Base-by-base conservation (phyloP, 1,140 invertebrate genomes). In the Coelopa frigida region DNA sequence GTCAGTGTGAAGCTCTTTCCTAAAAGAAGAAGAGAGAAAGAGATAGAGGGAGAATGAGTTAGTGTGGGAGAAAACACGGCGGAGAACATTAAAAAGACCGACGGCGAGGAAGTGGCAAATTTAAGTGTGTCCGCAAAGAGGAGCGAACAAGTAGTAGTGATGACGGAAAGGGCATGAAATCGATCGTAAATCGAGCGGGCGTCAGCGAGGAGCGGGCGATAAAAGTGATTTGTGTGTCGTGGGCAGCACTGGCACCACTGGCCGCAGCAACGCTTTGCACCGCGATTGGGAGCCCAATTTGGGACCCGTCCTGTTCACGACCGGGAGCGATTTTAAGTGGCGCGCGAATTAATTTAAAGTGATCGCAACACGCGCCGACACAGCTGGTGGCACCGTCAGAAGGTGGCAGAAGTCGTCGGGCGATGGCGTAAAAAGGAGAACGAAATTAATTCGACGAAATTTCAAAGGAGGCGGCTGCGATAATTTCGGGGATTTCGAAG, bases 1-100 rank as follows among this genome's bases (percentile, higher is more conserved):
- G 92, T 96, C 52, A 99, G 76, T 29, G 88, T 92, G 73, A 98
- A 98, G 68, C 91, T 96, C 73, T 98, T 99, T 20, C 94, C 94
- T 97, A 78, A 46, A 66, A 59, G 21, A 21, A 3, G 79, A 79
- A 60, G 32, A 26, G 15, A 20, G 72, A 69, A 66, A 53, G n/a
- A n/a, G n/a, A n/a, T n/a, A n/a, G n/a, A n/a, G n/a, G n/a, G n/a
- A n/a, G n/a, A n/a, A n/a, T n/a, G n/a, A n/a, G n/a, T n/a, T n/a
- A n/a, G n/a, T n/a, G n/a, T n/a, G n/a, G n/a, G n/a, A n/a, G n/a
- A n/a, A n/a, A n/a, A n/a, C n/a, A n/a, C n/a, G n/a, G n/a, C n/a
- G n/a, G n/a, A n/a, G n/a, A n/a, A n/a, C n/a, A n/a, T n/a, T n/a
- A 24, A 41, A 44, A 46, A 45, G 55, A 52, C 53, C 61, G 54